Evolutionary conservation across 2,113 vertebrate species (phyloP), one percentile per base, ranked within the genome.

Genomic region (Hemichromis elongatus): DNA sequence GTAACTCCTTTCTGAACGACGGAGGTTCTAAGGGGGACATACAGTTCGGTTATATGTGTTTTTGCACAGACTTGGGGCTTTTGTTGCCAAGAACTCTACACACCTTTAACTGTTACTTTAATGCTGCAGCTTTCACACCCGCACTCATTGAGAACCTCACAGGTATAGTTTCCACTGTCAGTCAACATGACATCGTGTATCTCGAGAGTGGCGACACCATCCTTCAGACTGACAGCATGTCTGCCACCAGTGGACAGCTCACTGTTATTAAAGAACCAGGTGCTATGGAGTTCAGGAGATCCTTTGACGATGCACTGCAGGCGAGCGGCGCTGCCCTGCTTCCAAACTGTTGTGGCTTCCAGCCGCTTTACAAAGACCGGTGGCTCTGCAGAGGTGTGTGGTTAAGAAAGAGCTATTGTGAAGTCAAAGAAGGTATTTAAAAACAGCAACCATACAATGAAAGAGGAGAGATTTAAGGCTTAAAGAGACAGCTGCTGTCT

Each of bases 271-370:
- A 97, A 97, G 92, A 97, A 98, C 98, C 98, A 99, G 61, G 95
- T 95, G 52, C 96, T 93, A 57, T 97, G 97, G 16, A 99, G 98
- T 85, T 97, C 97, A 83, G 97, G 96, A 33, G 98, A 98, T 53
- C 97, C 98, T 96, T 97, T 98, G 85, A 98, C 75, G 81, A 95
- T 94, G 95, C 98, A 98, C 50, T 97, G 97, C 89, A 98, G 96
- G 30, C 96, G 96, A 7, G 95, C 96, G 21, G 96, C 94, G 89
- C 96, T 96, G 6, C 97, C 97, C 52, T 96, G 97, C 61, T 96
- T 98, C 97, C 98, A 97, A 61, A 98, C 93, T 4, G 97, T 95
- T 89, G 96, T 94, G 7, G 97, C 95, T 82, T 99, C 97, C 59
- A 98, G 94, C 86, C 97, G 97, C 95, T 98, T 99, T 24, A 92